phyloP scores from a whole-genome alignment of 1,140 invertebrate species.

The Magallana gigas region DNA sequence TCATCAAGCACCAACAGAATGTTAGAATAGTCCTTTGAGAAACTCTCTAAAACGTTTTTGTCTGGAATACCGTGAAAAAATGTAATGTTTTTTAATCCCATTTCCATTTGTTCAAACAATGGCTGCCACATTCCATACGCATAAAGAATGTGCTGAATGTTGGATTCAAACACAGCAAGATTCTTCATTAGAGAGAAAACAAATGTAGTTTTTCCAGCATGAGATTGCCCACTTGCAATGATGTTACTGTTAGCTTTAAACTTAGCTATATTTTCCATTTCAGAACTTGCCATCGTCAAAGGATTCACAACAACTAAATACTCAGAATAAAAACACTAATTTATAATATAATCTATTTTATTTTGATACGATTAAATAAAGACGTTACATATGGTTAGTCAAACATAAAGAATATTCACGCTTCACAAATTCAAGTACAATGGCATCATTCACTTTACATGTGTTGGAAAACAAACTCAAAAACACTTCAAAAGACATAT shows the following conservation, averaged over 20 bases:
- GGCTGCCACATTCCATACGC: conserved; percentile 45
- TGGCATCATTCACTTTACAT: conserved; percentile 38
- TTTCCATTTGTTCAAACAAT: conserved; percentile 47
- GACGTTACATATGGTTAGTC: background rate
- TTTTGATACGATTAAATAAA: too few relatives aligned
- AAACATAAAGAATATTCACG: conserved; percentile 45
- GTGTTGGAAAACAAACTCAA: conserved; percentile 18
- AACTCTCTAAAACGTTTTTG: conserved; percentile 25
- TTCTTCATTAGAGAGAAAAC: conserved; percentile 37
- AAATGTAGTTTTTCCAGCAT: conserved; percentile 26
- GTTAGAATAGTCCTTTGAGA: background rate
- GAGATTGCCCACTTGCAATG: conserved; percentile 3
- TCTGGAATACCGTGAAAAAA: conserved; percentile 45
- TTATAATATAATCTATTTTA: too few relatives aligned
- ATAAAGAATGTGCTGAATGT: conserved; percentile 13
- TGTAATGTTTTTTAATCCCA: conserved; percentile 37
- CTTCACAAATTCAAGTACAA: conserved; percentile 40
- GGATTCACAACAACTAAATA: too few relatives aligned
- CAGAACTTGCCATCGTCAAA: background rate
- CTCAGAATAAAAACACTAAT: background rate
- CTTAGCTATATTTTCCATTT: conserved; percentile 5
- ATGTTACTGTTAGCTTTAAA: conserved; percentile 36
- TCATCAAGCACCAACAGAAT: conserved; percentile 49
- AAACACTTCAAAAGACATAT: conserved; percentile 33
- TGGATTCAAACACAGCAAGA: conserved; percentile 6